Conservation (phyloP, 2,797 vertebrate species). For the Cuculus canorus region DNA sequence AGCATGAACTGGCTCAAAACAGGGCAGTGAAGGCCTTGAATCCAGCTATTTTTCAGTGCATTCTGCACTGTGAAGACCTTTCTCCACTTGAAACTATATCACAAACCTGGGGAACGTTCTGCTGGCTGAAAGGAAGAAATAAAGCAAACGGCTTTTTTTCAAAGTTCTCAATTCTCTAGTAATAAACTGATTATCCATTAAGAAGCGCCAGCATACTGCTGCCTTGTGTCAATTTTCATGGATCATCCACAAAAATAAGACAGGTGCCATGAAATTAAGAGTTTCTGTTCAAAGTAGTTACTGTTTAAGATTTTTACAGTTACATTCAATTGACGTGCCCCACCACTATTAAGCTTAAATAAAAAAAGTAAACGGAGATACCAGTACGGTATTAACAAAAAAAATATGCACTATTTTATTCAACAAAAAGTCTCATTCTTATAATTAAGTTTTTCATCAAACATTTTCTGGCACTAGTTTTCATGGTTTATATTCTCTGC, state of each 20-base stretch:
- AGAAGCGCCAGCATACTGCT: neutral
- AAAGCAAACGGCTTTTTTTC: slow-evolving; percentile 14
- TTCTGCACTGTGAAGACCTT: neutral
- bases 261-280: slow-evolving; percentile 77
- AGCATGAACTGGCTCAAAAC: neutral
- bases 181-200: slow-evolving; percentile 16
- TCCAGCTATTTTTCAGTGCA: neutral
- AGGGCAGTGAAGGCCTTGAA: neutral
- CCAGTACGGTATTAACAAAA: neutral
- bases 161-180: slow-evolving; percentile 31
- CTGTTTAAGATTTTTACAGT: neutral
- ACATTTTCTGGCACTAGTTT: neutral
- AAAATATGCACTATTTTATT: neutral
- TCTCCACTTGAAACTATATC: neutral
- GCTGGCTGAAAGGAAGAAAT: neutral
- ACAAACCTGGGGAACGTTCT: neutral
- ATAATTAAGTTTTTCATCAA: neutral
- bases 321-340: neutral
- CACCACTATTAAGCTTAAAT: neutral
- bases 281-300: slow-evolving; percentile 72
- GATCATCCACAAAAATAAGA: slow-evolving; percentile 71
- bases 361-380: neutral
- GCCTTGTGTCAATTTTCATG: slow-evolving; percentile 62
- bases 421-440: neutral
- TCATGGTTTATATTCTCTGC: neutral